A percentile compares a stretch with the other conserved stretches of the same genome.
Evolutionary conservation across 2,888 invertebrate genomes (phyloP).

Genomic region (Strigamia transsilvanica): DNA sequence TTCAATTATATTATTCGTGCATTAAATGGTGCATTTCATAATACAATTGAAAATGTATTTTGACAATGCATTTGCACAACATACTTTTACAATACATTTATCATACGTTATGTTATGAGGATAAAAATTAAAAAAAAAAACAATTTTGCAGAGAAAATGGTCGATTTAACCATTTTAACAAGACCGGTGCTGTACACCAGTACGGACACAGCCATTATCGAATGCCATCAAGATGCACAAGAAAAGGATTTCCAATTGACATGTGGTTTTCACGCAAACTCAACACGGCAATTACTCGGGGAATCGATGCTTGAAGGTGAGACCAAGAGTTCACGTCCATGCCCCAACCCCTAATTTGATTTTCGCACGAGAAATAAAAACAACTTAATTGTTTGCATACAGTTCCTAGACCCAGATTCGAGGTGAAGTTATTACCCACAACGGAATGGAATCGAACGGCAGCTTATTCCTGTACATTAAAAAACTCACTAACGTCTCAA

Average conservation of each 20-base stretch:
- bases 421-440: constrained; percentile 9
- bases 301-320: constrained; percentile 35
- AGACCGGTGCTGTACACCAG: constrained; percentile 21
- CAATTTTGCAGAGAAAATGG: constrained; percentile 38
- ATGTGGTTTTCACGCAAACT: constrained; percentile 21
- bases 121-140: too few species aligned
- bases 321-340: too few species aligned
- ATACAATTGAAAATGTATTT: too few species aligned
- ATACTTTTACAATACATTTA: too few species aligned
- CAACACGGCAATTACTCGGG: constrained; percentile 36
- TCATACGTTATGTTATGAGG: too few species aligned
- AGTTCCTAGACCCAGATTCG: constrained; percentile 22
- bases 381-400: background rate
- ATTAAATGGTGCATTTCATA: too few species aligned
- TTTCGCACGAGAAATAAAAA: background rate
- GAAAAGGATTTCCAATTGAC: constrained; percentile 3
- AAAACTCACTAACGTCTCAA: constrained; percentile 25
- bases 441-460: constrained; percentile 29
- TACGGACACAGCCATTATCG: constrained; percentile 6
- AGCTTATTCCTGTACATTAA: constrained; percentile 45
- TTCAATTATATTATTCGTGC: too few species aligned
- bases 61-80: too few species aligned
- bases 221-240: constrained; percentile 10
- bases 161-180: constrained; percentile 26
- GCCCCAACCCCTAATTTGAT: background rate